Base-by-base conservation (phyloP, 2,797 vertebrate genomes). In the Myripristis jacobus region DNA sequence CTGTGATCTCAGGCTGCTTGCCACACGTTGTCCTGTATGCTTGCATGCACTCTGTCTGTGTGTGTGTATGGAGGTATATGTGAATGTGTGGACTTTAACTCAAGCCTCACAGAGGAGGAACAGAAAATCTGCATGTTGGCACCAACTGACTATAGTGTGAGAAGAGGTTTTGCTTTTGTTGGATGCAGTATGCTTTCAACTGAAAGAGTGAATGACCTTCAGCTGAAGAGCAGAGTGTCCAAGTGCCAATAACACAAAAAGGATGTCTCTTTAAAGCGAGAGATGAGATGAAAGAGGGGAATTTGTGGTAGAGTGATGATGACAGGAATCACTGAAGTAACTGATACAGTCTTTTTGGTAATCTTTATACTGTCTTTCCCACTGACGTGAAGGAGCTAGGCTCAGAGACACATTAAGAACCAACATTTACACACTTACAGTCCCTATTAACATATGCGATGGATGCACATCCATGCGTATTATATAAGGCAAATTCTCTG, bases 151-250 rank as follows among this genome's bases (percentile, higher is more conserved):
- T 27, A 51, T 29, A 6, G 54, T 22, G 55, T 18, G 27, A 2
- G 3, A 56, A 19, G 50, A 21, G 7, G 19, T 65, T 29, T 50
- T 59, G 16, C 64, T 65, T 70, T 25, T 70, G 3, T 22, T 51
- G 61, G 51, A 65, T 13, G 11, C 34, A 61, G 68, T 36, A 50
- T 34, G 6, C 43, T 71, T 27, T 38, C 18, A 43, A 21, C 19
- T 3, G 57, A 76, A 31, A 60, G 61, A 77, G 58, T 70, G 60
- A 70, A 46, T 74, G 72, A 80, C 72, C 67, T 82, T 79, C 64
- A 85, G 24, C 24, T 47, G 36, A 44, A 61, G 27, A 58, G 72
- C 50, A 51, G 54, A 46, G 6, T 72, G 50, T 68, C n/a, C 51
- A 51, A 55, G 65, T 44, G 58, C 47, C 52, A 71, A 76, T 43